phyloP scores from a whole-genome alignment of 2,113 vertebrate genomes.

The Ictalurus punctatus region DNA sequence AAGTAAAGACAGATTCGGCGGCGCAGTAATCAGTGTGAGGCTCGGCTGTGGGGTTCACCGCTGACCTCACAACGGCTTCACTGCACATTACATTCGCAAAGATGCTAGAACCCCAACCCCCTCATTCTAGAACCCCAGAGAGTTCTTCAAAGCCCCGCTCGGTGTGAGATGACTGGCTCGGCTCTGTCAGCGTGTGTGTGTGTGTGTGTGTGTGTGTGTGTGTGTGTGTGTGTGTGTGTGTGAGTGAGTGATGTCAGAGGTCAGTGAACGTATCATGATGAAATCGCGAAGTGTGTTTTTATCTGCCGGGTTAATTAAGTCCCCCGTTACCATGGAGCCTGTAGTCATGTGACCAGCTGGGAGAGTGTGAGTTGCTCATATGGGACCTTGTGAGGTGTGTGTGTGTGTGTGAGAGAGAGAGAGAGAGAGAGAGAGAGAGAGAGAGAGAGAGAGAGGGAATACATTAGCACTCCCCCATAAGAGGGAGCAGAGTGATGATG shows the following conservation, averaged over 20 bases:
- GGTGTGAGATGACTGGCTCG: neutral
- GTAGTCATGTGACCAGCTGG: slow-evolving; percentile 48
- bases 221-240: neutral
- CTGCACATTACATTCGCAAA: neutral
- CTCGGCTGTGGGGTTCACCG: neutral
- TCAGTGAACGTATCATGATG: neutral
- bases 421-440: neutral
- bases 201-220: neutral
- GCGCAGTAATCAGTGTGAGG: neutral
- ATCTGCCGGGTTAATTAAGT: slow-evolving; percentile 47
- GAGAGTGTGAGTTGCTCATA: slow-evolving; percentile 44
- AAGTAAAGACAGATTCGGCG: neutral
- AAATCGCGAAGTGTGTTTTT: slow-evolving; percentile 34
- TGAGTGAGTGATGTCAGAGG: slow-evolving; percentile 13
- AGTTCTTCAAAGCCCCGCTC: neutral
- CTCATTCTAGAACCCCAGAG: neutral
- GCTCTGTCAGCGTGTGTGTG: neutral
- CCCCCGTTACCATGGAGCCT: slow-evolving; percentile 46
- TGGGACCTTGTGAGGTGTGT: slow-evolving; percentile 39
- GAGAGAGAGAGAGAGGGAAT: slow-evolving; percentile 11
- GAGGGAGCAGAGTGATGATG: slow-evolving; percentile 42
- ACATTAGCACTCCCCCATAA: slow-evolving; percentile 38
- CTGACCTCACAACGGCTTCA: neutral
- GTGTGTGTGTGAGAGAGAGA: slow-evolving; percentile 22
- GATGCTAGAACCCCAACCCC: neutral